Evolutionary conservation across 2,888 invertebrate genomes (phyloP).

Genomic region (Ceramica pisi): DNA sequence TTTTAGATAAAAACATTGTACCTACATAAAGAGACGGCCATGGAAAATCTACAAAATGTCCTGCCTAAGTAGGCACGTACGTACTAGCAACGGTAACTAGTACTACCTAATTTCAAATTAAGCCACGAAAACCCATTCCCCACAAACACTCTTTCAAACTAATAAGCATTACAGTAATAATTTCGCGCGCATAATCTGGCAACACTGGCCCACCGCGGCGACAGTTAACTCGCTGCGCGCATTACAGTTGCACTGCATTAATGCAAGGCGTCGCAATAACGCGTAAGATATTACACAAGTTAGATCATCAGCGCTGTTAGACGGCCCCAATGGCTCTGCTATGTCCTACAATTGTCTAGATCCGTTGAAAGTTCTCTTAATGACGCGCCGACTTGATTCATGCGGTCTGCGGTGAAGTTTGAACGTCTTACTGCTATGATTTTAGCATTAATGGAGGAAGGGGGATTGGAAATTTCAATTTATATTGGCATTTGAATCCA

Average conservation of each 20-base stretch:
- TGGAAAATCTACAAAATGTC: neutral
- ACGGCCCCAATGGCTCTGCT: slow-evolving; percentile 75
- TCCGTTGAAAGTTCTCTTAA: slow-evolving; percentile 76
- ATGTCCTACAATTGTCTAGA: slow-evolving; percentile 71
- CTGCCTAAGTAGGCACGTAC: neutral
- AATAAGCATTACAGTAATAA: slow-evolving; percentile 67
- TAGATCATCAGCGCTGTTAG: slow-evolving; percentile 83
- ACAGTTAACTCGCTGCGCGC: slow-evolving; percentile 60
- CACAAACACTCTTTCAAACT: slow-evolving; percentile 52
- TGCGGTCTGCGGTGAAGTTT: slow-evolving; percentile 70
- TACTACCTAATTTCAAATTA: slow-evolving; percentile 28
- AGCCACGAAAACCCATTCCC: slow-evolving; percentile 23
- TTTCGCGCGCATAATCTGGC: slow-evolving; percentile 63
- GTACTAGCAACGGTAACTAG: slow-evolving; percentile 5
- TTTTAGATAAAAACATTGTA: too few species aligned
- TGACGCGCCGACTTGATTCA: slow-evolving; percentile 78
- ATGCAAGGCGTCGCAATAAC: slow-evolving; percentile 82
- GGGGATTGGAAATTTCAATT: slow-evolving; percentile 60
- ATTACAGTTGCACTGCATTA: slow-evolving; percentile 76
- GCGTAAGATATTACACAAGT: slow-evolving; percentile 84
- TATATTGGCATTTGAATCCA: slow-evolving; percentile 46
- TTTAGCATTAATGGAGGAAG: slow-evolving; percentile 56
- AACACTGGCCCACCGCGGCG: slow-evolving; percentile 63
- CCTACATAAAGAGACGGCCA: neutral
- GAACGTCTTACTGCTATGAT: slow-evolving; percentile 55